phyloP scores from a whole-genome alignment of 2,113 vertebrate species.

The Steatornis caripensis region DNA sequence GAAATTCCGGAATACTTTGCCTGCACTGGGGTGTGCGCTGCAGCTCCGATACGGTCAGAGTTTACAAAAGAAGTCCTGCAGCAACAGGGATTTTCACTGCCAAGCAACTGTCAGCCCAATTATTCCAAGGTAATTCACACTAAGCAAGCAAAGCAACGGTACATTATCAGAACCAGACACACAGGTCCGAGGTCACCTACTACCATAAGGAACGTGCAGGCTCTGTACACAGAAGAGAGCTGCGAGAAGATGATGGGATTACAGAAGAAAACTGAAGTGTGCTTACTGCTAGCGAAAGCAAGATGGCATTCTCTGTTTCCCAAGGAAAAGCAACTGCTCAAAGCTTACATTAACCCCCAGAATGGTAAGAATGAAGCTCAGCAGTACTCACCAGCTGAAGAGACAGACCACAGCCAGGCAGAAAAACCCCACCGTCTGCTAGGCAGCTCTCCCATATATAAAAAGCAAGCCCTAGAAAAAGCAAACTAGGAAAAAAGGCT shows the following conservation, averaged over 20 bases:
- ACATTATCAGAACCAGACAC: not conserved
- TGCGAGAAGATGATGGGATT: not conserved
- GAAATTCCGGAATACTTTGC: not conserved
- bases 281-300: not conserved
- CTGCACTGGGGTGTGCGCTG: not conserved
- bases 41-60: not conserved
- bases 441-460: not conserved
- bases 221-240: not conserved
- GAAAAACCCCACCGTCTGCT: not conserved
- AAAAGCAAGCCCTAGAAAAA: conserved; percentile 7
- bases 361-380: not conserved
- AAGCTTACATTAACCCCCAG: not conserved
- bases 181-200: not conserved
- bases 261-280: not conserved
- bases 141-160: not conserved
- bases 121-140: not conserved
- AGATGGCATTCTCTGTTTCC: not conserved
- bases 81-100: not conserved
- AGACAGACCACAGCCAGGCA: not conserved
- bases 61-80: not conserved
- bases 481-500: not conserved
- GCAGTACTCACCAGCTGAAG: not conserved
- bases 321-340: not conserved
- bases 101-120: not conserved
- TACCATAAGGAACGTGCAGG: not conserved